Evolutionary conservation across 2,797 vertebrate species (phyloP).

Genomic region (Eulemur mongoz): DNA sequence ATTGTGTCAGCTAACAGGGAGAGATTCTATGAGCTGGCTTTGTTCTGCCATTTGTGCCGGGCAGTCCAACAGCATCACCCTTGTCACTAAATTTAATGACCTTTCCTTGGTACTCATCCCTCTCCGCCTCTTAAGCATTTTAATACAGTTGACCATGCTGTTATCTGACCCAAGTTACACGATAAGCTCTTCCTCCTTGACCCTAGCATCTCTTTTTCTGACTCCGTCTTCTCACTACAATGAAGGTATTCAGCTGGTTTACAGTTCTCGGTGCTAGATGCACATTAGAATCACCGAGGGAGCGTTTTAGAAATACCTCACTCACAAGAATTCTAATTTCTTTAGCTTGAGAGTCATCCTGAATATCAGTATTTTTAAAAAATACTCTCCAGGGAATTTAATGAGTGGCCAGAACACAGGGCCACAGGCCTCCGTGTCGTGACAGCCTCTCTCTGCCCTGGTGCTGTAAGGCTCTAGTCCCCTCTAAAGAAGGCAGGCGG

Average conservation of each 20-base stretch:
- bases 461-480: neutral
- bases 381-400: neutral
- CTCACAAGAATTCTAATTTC: neutral
- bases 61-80: neutral
- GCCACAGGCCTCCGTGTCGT: accelerated
- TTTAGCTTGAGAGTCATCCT: neutral
- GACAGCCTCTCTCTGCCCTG: neutral
- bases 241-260: neutral
- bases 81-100: neutral
- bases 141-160: neutral
- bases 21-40: neutral
- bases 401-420: neutral
- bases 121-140: neutral
- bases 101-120: neutral
- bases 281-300: neutral
- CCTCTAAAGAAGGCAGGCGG: neutral
- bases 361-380: neutral
- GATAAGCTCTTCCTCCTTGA: neutral
- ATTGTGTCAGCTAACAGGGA: neutral
- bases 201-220: neutral
- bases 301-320: neutral
- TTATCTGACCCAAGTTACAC: neutral
- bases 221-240: neutral
- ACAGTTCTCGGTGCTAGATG: neutral
- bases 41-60: neutral